Evolutionary conservation across 2,113 vertebrate species (phyloP), one percentile per base, ranked within the genome.

Genomic region (Parus major): DNA sequence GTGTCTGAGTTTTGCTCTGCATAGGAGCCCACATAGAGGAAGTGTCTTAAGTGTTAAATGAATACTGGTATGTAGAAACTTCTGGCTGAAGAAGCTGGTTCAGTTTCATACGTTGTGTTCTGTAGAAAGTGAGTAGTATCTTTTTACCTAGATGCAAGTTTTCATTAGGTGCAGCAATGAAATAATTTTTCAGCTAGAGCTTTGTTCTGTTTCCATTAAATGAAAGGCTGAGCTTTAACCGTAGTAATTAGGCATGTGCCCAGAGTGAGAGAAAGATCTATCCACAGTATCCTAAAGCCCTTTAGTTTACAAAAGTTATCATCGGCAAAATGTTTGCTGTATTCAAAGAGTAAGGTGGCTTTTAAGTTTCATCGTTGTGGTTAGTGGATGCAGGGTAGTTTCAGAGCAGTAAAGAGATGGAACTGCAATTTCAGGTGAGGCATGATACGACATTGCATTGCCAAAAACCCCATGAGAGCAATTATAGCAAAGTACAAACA

Each of bases 251-350:
- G 16, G 2, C 33, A 2, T 7, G 3, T 66, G 10, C 23, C 19
- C 20, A 24, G 56, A 19, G 31, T 55, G 55, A 68, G 16, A 49
- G 47, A 50, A 41, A 7, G 7, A 47, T 73, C 12, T 83, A 9
- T 42, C 25, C 7, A 9, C 33, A 81, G 25, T 10, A 9, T 52
- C 20, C 27, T 47, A 39, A 82, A 69, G 31, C 24, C 16, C 24
- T 13, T 33, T 53, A 33, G 17, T 69, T 63, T 50, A 42, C 35
- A 63, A 19, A 57, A 78, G 33, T 20, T 56, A 7, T 31, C 2
- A 7, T 10, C 1, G 1, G 12, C 36, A n/a, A 57, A 86, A 57
- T 46, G 12, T 8, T 68, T 3, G 1, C 42, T 61, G 4, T 20
- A 15, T 23, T 79, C 19, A 66, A 61, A 41, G 22, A 9, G 1